phyloP scores from a whole-genome alignment of 1,140 invertebrate species.

The Megathymus violae region DNA sequence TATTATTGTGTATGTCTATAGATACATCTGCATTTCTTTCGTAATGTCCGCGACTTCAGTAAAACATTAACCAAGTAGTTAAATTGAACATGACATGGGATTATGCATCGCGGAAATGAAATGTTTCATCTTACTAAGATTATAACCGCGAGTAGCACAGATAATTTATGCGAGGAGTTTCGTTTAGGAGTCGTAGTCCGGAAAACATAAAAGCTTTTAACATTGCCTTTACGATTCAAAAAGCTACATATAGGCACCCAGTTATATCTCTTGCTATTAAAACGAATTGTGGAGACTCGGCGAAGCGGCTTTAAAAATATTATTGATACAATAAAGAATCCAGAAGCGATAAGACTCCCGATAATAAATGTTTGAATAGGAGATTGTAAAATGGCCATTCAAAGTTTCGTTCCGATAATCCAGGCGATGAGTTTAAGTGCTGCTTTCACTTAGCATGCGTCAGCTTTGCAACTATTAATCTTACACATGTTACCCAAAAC shows the following conservation, averaged over 20 bases:
- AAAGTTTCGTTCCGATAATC: constrained; percentile 49
- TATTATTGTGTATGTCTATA: neutral
- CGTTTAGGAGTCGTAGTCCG: constrained; percentile 55
- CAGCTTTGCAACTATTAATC: constrained; percentile 70
- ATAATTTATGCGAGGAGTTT: constrained; percentile 61
- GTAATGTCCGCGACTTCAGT: neutral
- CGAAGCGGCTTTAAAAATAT: constrained; percentile 41
- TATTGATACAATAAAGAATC: constrained; percentile 38
- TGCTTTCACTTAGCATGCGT: constrained; percentile 67
- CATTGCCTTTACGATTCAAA: constrained; percentile 43
- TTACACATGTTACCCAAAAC: constrained; percentile 73
- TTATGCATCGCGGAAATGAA: constrained; percentile 13
- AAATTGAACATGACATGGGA: constrained; percentile 1
- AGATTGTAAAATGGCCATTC: constrained; percentile 33
- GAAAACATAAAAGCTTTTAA: constrained; percentile 69
- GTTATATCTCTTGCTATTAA: constrained; percentile 54
- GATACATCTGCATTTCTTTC: neutral
- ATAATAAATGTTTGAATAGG: constrained; percentile 25
- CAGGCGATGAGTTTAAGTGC: constrained; percentile 53
- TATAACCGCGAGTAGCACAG: constrained; percentile 32
- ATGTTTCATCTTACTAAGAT: constrained; percentile 15
- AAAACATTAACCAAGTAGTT: constrained; percentile 13
- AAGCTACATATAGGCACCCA: constrained; percentile 34
- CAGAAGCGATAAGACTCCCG: constrained; percentile 38
- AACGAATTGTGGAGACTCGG: constrained; percentile 45